phyloP scores from a whole-genome alignment of 2,797 vertebrate species.

The Melanotaenia maccullochi region DNA sequence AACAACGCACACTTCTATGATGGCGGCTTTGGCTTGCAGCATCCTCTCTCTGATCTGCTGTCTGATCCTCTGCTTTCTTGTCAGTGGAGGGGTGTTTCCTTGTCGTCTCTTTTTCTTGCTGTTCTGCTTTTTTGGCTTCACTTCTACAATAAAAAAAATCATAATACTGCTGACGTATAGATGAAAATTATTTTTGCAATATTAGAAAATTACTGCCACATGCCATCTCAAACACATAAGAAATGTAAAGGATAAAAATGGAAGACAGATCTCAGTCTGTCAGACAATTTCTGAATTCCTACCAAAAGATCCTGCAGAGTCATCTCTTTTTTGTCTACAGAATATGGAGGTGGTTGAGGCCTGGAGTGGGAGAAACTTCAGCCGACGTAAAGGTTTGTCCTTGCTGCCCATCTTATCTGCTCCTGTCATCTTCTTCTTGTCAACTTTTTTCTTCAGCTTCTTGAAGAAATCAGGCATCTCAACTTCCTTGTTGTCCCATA shows the following conservation, averaged over 20 bases:
- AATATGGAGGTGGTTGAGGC: slow-evolving; percentile 74
- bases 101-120: slow-evolving; percentile 77
- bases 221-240: background rate
- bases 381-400: slow-evolving; percentile 36
- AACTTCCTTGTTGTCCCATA: slow-evolving; percentile 86
- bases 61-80: slow-evolving; percentile 78
- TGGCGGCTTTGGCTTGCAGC: slow-evolving; percentile 77
- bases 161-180: background rate
- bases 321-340: slow-evolving; percentile 46
- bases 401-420: slow-evolving; percentile 53
- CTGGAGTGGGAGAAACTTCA: slow-evolving; percentile 77
- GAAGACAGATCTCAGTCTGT: too few relatives aligned
- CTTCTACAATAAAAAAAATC: slow-evolving; percentile 59
- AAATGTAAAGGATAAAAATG: background rate
- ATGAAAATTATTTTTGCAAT: background rate
- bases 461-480: slow-evolving; percentile 83
- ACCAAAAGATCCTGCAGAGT: slow-evolving; percentile 65
- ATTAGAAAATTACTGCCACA: background rate
- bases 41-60: slow-evolving; percentile 78
- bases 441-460: slow-evolving; percentile 80
- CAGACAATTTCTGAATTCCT: slow-evolving; percentile 23
- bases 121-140: slow-evolving; percentile 69
- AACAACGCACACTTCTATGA: slow-evolving; percentile 81
- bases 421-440: slow-evolving; percentile 76
- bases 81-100: slow-evolving; percentile 65